A percentile compares a stretch with the other conserved stretches of the same genome.
Evolutionary conservation across 2,888 invertebrate genomes (phyloP).

Genomic region (Cryptocephalus moraei): DNA sequence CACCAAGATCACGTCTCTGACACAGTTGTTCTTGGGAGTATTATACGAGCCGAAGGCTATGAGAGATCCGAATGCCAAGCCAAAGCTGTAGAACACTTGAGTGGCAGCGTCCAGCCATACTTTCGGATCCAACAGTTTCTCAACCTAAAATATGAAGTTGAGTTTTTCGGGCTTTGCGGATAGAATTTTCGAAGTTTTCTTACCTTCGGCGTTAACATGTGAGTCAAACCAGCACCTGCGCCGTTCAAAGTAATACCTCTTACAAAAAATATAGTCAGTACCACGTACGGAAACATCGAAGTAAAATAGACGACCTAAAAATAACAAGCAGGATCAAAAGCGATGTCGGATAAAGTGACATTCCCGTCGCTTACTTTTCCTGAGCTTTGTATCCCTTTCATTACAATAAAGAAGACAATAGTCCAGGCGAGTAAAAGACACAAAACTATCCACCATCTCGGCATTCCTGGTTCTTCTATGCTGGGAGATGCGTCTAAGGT

Average conservation of each 20-base stretch:
- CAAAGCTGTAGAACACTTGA: conserved; percentile 94
- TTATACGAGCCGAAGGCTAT: conserved; percentile 96
- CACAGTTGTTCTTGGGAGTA: conserved; percentile 89
- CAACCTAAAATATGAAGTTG: conserved; percentile 50
- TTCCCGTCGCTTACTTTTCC: conserved; percentile 59
- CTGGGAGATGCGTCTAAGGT: conserved; percentile 80
- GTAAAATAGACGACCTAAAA: conserved; percentile 88
- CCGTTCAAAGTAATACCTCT: conserved; percentile 82
- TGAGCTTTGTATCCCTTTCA: conserved; percentile 94
- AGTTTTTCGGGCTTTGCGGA: not conserved
- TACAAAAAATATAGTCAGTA: conserved; percentile 89
- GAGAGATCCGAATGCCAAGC: conserved; percentile 87
- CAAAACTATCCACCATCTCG: conserved; percentile 88
- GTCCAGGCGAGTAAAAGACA: conserved; percentile 83
- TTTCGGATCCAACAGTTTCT: conserved; percentile 73
- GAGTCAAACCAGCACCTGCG: conserved; percentile 73
- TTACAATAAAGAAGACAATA: conserved; percentile 88
- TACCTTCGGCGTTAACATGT: conserved; percentile 91
- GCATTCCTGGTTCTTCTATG: conserved; percentile 73
- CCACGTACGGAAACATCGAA: conserved; percentile 88
- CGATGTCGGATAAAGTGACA: too few species aligned
- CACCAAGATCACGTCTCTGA: conserved; percentile 81
- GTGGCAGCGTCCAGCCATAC: conserved; percentile 96
- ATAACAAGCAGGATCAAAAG: too few species aligned
- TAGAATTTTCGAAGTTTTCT: conserved; percentile 9